phyloP scores from a whole-genome alignment of 2,113 vertebrate genomes.

The Tauraco erythrolophus region DNA sequence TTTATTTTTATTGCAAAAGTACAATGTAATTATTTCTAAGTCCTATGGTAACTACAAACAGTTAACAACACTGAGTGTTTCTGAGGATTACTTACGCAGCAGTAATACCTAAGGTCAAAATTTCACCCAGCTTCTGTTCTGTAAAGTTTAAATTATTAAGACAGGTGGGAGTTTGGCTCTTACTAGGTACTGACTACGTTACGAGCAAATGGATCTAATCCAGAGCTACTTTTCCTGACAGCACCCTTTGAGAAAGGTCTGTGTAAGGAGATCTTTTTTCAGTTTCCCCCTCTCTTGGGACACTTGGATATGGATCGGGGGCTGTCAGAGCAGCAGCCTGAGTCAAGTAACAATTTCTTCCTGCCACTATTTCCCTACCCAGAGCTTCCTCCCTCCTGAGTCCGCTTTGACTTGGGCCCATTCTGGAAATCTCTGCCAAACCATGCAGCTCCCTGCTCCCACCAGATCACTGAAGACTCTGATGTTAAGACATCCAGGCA shows the following conservation, averaged over 20 bases:
- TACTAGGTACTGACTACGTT: slow-evolving; percentile 26
- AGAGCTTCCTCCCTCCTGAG: background rate
- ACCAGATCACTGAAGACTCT: background rate
- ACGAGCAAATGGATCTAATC: slow-evolving; percentile 45
- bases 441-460: background rate
- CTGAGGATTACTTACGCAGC: slow-evolving; percentile 26
- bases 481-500: background rate
- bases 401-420: background rate
- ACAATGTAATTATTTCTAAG: background rate
- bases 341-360: background rate
- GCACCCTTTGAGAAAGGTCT: background rate
- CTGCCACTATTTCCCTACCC: background rate
- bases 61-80: background rate
- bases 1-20: background rate
- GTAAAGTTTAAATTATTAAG: slow-evolving; percentile 58
- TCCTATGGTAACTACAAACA: background rate
- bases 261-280: background rate
- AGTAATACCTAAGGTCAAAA: slow-evolving; percentile 40
- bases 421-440: background rate
- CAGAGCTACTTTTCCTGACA: slow-evolving; percentile 27
- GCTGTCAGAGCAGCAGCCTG: background rate
- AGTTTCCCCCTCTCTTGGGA: background rate
- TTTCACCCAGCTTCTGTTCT: slow-evolving; percentile 35
- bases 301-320: background rate
- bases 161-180: slow-evolving; percentile 44